A percentile compares a stretch with the other conserved stretches of the same genome.
Evolutionary conservation across 2,888 invertebrate species (phyloP).

Genomic region (Colletes collaris): DNA sequence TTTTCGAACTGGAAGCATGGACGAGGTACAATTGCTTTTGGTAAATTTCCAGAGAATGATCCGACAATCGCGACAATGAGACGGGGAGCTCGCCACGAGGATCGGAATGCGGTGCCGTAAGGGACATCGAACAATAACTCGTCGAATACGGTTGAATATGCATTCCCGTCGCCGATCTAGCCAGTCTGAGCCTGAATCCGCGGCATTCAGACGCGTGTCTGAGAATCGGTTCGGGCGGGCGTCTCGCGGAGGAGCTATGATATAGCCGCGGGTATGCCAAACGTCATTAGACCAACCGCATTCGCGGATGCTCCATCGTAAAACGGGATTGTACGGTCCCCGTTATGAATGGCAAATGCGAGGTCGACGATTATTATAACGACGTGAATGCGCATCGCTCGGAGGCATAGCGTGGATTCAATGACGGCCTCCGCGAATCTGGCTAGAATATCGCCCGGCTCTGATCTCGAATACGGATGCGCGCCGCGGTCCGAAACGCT

Average conservation of each 20-base stretch:
- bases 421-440: constrained; percentile 49
- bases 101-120: neutral
- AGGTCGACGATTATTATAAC: constrained; percentile 61
- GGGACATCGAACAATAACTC: constrained; percentile 44
- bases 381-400: constrained; percentile 51
- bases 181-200: constrained; percentile 1
- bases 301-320: constrained; percentile 55
- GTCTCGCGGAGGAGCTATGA: constrained; percentile 59
- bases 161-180: constrained; percentile 33
- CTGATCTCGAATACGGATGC: constrained; percentile 38
- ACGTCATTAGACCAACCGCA: constrained; percentile 65
- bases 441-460: constrained; percentile 42
- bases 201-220: constrained; percentile 47
- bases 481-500: neutral
- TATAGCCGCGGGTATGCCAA: constrained; percentile 60
- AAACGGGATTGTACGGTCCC: constrained; percentile 51
- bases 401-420: constrained; percentile 47
- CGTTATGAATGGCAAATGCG: constrained; percentile 56
- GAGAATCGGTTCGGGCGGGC: constrained; percentile 58
- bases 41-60: too few species aligned
- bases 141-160: constrained; percentile 52
- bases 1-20: too few species aligned
- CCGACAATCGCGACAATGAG: too few species aligned
- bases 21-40: too few species aligned
- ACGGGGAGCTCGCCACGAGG: too few species aligned